Percentiles rank a stretch among this genome's conserved stretches.
phyloP scores from a whole-genome alignment of 2,797 vertebrate species.

The Melanotaenia parkinsoni region DNA sequence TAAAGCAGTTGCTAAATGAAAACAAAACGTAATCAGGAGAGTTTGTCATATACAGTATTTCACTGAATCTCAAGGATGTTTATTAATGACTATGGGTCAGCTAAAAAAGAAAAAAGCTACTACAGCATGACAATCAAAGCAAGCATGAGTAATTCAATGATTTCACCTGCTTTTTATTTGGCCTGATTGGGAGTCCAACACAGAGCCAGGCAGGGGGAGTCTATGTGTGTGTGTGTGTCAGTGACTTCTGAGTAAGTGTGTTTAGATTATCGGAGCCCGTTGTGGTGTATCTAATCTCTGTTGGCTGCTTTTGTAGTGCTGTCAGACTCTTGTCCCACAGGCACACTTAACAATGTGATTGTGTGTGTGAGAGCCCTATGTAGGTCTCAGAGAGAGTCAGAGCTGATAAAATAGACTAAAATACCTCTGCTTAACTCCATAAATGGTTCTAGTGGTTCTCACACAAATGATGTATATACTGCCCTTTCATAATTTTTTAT shows the following conservation, averaged over 20 bases:
- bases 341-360: slow-evolving; percentile 53
- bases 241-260: slow-evolving; percentile 50
- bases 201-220: slow-evolving; percentile 12
- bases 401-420: slow-evolving; percentile 53
- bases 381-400: slow-evolving; percentile 42
- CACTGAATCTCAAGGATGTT: slow-evolving; percentile 22
- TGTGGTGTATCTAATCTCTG: slow-evolving; percentile 87
- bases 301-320: slow-evolving; percentile 76
- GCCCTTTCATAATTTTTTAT: slow-evolving; percentile 22
- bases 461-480: slow-evolving; percentile 19
- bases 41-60: slow-evolving; percentile 17
- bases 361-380: slow-evolving; percentile 36
- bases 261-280: slow-evolving; percentile 71
- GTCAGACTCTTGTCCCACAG: slow-evolving; percentile 72
- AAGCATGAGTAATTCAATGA: slow-evolving; percentile 36
- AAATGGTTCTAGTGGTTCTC: slow-evolving; percentile 57
- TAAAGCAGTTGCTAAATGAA: slow-evolving; percentile 24
- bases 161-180: slow-evolving; percentile 60
- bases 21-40: background rate
- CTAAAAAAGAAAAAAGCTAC: slow-evolving; percentile 28
- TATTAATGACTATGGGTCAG: slow-evolving; percentile 23
- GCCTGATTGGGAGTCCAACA: slow-evolving; percentile 44
- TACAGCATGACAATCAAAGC: slow-evolving; percentile 37
- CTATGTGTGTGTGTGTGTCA: slow-evolving; percentile 45
- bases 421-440: slow-evolving; percentile 64